Base-by-base conservation (phyloP, 2,113 vertebrate genomes). In the Platysteira castanea region DNA sequence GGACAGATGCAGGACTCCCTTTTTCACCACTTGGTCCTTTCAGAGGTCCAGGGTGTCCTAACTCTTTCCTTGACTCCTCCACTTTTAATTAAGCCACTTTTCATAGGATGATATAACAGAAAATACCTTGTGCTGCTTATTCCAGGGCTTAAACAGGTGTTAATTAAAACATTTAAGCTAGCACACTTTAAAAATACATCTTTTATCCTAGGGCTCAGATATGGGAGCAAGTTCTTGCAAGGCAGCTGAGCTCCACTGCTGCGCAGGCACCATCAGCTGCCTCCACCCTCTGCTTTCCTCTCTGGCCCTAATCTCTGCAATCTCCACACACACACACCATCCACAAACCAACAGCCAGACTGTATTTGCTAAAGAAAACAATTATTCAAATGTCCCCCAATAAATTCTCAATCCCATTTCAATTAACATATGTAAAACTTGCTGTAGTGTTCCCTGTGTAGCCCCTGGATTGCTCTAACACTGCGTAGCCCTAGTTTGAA, bases 121-220 rank as follows among this genome's bases (percentile, higher is more conserved):
- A 89, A 93, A 84, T n/a, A 78, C 15, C 19, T 86, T 56, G 16
- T 75, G 57, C 37, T 92, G 44, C 26, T 86, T 84, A 47, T 93
- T 92, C 31, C 44, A 68, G 79, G 31, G 23, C 9, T 88, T 81
- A 68, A 92, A 49, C 84, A 93, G 69, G 56, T 93, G 83, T 82
- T 94, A 94, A 88, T 90, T 90, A 94, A 93, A 92, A 42, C 60
- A 77, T 88, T 96, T 94, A 41, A 90, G 56, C 50, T 81, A 83
- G 28, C 23, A 77, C n/a, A 30, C 42, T 88, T 91, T 92, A 64
- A 81, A 94, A 93, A 86, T 52, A 37, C 44, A 86, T 39, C 54
- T 96, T 96, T 95, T 86, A 83, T 95, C 85, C 84, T 67, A 93
- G 71, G 86, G 84, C 91, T 95, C 24, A 77, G 39, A 41, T 65